A percentile compares a stretch with the other conserved stretches of the same genome.
These are phyloP conservation scores for Schizaphis graminum DNA, from an alignment of 2,888 invertebrate genomes.

Conservation along the genomic window DNA sequence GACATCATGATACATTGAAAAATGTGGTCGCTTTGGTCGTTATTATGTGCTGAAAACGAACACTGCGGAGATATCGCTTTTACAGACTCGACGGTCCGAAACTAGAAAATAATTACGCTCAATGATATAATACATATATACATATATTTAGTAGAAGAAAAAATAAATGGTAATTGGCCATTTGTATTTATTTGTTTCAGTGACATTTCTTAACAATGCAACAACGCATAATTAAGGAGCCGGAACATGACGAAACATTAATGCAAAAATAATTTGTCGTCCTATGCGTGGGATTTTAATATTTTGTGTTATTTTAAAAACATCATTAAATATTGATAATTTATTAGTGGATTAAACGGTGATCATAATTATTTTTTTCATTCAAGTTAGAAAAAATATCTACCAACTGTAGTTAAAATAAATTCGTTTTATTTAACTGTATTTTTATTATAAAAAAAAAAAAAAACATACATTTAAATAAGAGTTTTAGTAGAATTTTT, in stretches of 20 bases:
- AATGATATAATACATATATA: not conserved
- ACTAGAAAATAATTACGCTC: constrained; percentile 21
- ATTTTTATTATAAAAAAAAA: not conserved
- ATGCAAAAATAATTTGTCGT: not conserved
- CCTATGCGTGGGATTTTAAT: not conserved
- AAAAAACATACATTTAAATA: not conserved
- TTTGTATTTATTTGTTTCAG: constrained; percentile 32
- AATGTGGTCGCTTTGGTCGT: not conserved
- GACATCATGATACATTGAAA: not conserved
- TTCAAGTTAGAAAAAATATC: not conserved
- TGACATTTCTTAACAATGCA: constrained; percentile 1
- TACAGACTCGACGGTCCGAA: constrained; percentile 35
- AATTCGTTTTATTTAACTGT: not conserved
- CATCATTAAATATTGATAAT: not conserved
- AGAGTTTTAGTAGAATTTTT: not conserved
- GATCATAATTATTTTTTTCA: constrained; percentile 1
- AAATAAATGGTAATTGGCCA: not conserved
- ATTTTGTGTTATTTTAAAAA: not conserved
- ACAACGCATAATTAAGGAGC: not conserved
- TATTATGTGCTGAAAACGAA: not conserved
- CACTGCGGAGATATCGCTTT: not conserved
- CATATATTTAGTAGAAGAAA: not conserved
- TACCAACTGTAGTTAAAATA: not conserved
- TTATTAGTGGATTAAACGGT: not conserved
- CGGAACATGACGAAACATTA: constrained; percentile 10